Evolutionary conservation across 1,140 invertebrate genomes (phyloP).

Genomic region (Hirudo medicinalis): DNA sequence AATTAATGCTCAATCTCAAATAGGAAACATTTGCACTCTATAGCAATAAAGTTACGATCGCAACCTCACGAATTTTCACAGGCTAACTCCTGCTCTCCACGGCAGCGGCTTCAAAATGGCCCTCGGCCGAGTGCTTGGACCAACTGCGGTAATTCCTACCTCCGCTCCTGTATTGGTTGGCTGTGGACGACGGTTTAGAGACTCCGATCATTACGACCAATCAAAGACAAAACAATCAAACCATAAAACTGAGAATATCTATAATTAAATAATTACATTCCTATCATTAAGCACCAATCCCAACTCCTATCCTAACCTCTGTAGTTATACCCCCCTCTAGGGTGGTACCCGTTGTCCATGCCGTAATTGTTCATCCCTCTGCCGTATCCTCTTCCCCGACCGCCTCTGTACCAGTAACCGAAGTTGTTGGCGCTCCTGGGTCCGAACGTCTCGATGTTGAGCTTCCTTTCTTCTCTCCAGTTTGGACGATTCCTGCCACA

Average conservation of each 20-base stretch:
- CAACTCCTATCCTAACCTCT: neutral
- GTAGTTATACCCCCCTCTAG: constrained; percentile 5
- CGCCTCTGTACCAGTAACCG: neutral
- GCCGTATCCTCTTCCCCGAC: constrained; percentile 9
- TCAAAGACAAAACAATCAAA: neutral
- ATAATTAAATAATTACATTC: no score
- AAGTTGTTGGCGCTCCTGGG: constrained; percentile 39
- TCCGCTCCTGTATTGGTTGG: constrained; percentile 5
- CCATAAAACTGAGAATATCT: neutral
- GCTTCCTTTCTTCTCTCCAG: constrained; percentile 88
- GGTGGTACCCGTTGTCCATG: constrained; percentile 6
- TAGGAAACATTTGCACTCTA: no score
- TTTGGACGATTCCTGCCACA: constrained; percentile 56
- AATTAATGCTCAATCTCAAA: no score
- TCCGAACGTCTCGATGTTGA: constrained; percentile 96
- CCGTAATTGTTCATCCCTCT: neutral
- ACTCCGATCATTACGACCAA: neutral
- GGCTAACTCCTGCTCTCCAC: no score
- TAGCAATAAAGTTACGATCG: no score
- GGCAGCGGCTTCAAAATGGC: no score
- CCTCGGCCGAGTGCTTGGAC: no score
- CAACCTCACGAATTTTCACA: no score
- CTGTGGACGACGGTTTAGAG: neutral
- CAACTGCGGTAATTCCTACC: neutral
- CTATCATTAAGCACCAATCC: neutral